phyloP scores from a whole-genome alignment of 2,888 invertebrate species.

The Alsophila aescularia region DNA sequence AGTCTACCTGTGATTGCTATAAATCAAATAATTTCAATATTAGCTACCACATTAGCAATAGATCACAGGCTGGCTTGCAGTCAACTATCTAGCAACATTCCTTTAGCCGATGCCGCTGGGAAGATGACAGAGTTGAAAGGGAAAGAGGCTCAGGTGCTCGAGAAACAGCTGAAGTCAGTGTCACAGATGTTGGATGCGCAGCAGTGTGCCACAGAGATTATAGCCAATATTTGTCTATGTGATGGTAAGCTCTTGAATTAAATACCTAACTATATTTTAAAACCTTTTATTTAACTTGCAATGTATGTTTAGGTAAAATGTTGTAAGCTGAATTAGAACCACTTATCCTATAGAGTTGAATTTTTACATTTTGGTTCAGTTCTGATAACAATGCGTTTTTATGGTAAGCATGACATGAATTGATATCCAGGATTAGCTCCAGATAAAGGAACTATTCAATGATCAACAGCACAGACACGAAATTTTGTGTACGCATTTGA shows the following conservation, averaged over 20 bases:
- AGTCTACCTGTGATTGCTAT: conserved; percentile 73
- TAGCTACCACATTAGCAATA: conserved; percentile 80
- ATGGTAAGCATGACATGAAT: too few relatives aligned
- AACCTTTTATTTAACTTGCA: too few relatives aligned
- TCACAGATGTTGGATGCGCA: conserved; percentile 87
- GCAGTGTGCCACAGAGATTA: conserved; percentile 87
- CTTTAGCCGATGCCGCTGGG: conserved; percentile 61
- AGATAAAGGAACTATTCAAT: too few relatives aligned
- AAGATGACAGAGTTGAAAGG: conserved; percentile 62
- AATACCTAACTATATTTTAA: too few relatives aligned
- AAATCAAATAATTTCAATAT: conserved; percentile 76
- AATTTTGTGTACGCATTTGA: too few relatives aligned
- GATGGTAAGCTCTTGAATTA: conserved; percentile 76
- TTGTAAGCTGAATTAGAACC: too few relatives aligned
- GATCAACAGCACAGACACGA: too few relatives aligned
- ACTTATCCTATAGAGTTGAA: background rate
- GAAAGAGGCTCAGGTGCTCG: conserved; percentile 68
- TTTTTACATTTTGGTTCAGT: too few relatives aligned
- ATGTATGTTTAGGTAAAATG: too few relatives aligned
- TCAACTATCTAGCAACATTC: conserved; percentile 77
- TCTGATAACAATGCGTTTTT: too few relatives aligned
- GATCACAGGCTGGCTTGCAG: conserved; percentile 81
- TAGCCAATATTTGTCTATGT: conserved; percentile 88
- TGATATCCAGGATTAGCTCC: too few relatives aligned
- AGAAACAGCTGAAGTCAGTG: conserved; percentile 76